Evolutionary conservation across 1,140 invertebrate genomes (phyloP).

Genomic region (Zaprionus lachaisei): DNA sequence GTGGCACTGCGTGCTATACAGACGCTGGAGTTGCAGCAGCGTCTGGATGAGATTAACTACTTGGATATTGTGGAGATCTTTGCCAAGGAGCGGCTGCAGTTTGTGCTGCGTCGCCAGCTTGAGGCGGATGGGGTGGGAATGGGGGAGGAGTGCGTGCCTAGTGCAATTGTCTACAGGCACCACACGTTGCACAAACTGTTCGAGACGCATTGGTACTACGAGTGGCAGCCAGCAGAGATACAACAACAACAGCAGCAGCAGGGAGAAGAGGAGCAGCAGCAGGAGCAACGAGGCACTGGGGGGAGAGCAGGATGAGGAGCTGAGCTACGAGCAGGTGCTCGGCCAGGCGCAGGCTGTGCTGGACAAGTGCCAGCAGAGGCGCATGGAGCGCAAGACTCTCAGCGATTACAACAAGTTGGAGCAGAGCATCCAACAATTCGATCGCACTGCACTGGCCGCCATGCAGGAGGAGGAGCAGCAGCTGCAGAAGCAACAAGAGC

Average conservation of each 20-base stretch:
- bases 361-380: slow-evolving; percentile 8
- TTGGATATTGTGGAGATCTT: slow-evolving; percentile 54
- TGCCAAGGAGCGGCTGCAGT: slow-evolving; percentile 44
- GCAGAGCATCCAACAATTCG: neutral
- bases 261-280: neutral
- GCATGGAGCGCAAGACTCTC: slow-evolving; percentile 29
- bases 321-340: slow-evolving; percentile 40
- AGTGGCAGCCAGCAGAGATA: slow-evolving; percentile 24
- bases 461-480: neutral
- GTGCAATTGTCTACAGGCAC: slow-evolving; percentile 31
- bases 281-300: neutral
- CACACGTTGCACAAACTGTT: slow-evolving; percentile 31
- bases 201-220: slow-evolving; percentile 51
- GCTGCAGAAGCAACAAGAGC: slow-evolving; percentile 1
- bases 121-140: neutral
- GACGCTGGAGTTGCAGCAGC: slow-evolving; percentile 31
- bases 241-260: neutral
- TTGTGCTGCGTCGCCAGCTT: slow-evolving; percentile 3
- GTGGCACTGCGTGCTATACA: slow-evolving; percentile 50
- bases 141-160: neutral
- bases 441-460: neutral
- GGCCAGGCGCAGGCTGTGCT: slow-evolving; percentile 35
- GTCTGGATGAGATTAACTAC: slow-evolving; percentile 32
- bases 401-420: slow-evolving; percentile 6
- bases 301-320: neutral